Conservation (phyloP, 2,888 invertebrate species). For the Ischnus inquisitorius region DNA sequence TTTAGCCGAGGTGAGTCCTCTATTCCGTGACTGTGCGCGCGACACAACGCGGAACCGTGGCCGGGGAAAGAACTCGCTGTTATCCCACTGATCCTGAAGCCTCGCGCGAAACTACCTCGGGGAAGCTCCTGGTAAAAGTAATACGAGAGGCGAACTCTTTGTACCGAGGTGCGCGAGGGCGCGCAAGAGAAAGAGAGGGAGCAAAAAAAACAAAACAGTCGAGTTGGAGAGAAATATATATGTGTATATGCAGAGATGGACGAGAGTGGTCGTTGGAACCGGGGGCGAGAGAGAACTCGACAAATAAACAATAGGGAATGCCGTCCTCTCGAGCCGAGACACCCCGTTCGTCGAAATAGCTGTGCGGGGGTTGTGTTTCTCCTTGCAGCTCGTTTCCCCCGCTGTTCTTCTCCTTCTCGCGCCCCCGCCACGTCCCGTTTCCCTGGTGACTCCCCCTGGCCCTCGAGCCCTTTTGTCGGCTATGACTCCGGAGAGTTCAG, state of each 20-base stretch:
- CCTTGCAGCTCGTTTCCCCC: constrained; percentile 4
- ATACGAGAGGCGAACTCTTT: constrained; percentile 59
- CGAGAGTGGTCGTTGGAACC: constrained; percentile 42
- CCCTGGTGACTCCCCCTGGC: background rate
- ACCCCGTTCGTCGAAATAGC: constrained; percentile 64
- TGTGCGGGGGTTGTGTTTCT: constrained; percentile 41
- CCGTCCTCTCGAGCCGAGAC: constrained; percentile 64
- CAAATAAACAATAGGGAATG: constrained; percentile 66
- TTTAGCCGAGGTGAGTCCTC: background rate
- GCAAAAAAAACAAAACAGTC: background rate
- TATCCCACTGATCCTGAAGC: constrained; percentile 52
- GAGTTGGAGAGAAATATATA: constrained; percentile 6
- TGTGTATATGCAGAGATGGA: constrained; percentile 33
- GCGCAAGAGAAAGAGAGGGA: constrained; percentile 8
- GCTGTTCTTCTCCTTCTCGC: background rate
- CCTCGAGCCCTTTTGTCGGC: constrained; percentile 56
- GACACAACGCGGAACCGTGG: constrained; percentile 4
- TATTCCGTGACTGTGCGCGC: background rate
- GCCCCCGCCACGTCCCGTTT: background rate
- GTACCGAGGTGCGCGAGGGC: constrained; percentile 34
- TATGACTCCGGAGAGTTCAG: constrained; percentile 37
- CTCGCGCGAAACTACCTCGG: constrained; percentile 52
- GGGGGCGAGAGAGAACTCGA: constrained; percentile 53
- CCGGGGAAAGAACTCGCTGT: background rate
- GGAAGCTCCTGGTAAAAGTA: constrained; percentile 52